A percentile compares a stretch with the other conserved stretches of the same genome.
Evolutionary conservation across 2,113 vertebrate species (phyloP).

Genomic region (Lipotes vexillifer): DNA sequence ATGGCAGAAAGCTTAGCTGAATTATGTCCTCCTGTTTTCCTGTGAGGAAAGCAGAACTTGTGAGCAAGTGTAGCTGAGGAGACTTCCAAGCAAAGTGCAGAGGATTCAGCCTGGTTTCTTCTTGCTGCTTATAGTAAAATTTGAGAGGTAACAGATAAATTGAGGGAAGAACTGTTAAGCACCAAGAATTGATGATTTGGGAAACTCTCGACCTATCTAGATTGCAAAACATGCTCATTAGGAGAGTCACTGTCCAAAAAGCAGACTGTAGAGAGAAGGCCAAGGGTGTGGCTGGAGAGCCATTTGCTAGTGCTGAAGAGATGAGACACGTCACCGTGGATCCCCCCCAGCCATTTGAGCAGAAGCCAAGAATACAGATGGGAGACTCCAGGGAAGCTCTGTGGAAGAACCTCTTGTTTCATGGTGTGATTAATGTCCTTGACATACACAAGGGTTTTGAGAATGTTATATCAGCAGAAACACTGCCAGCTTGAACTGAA

Average conservation of each 20-base stretch:
- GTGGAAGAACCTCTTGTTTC: not conserved
- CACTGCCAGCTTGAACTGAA: not conserved
- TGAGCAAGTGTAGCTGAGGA: not conserved
- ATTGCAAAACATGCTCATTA: not conserved
- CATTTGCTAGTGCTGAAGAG: not conserved
- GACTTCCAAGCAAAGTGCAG: not conserved
- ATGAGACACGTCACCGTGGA: fast-evolving
- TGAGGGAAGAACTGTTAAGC: not conserved
- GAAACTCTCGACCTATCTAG: not conserved
- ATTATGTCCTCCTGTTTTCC: not conserved
- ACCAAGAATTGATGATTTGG: not conserved
- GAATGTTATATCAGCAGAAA: not conserved
- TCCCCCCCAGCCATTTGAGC: not conserved
- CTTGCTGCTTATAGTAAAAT: not conserved
- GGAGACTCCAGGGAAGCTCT: not conserved
- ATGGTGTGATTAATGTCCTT: not conserved
- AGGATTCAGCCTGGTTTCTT: not conserved
- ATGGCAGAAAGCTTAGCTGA: not conserved
- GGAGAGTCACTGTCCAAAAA: not conserved
- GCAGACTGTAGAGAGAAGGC: not conserved
- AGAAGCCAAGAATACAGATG: not conserved
- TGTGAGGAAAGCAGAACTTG: not conserved
- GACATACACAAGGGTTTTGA: not conserved
- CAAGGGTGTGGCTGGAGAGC: not conserved
- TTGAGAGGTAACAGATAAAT: not conserved